Conservation (phyloP, 2,797 vertebrate species). For the Gallinago stenura region DNA sequence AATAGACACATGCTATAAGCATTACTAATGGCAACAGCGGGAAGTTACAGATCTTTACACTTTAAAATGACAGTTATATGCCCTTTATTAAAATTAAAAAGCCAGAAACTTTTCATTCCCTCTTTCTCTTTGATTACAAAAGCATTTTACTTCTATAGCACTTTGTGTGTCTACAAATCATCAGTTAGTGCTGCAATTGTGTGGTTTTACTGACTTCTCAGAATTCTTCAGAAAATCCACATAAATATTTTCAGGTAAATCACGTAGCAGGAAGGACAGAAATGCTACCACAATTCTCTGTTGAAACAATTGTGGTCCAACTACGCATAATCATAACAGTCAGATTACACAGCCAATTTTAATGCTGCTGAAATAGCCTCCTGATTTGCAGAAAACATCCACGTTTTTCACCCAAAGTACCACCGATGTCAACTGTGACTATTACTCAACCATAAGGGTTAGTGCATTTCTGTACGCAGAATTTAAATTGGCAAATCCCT, state of each 20-base stretch:
- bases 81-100: neutral
- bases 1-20: neutral
- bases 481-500: conserved; percentile 16
- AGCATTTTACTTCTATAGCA: neutral
- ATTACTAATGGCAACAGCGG: neutral
- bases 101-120: neutral
- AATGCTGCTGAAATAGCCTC: neutral
- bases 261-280: neutral
- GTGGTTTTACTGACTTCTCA: neutral
- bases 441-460: neutral
- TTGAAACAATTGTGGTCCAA: neutral
- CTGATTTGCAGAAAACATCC: neutral
- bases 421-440: neutral
- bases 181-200: neutral
- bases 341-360: neutral
- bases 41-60: neutral
- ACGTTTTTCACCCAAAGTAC: neutral
- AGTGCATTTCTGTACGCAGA: conserved; percentile 16
- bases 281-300: neutral
- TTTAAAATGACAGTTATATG: neutral
- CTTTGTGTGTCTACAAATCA: neutral
- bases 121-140: neutral
- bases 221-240: neutral
- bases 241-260: neutral
- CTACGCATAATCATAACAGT: neutral